Base-by-base conservation (phyloP, 2,113 vertebrate genomes). In the Ia io region DNA sequence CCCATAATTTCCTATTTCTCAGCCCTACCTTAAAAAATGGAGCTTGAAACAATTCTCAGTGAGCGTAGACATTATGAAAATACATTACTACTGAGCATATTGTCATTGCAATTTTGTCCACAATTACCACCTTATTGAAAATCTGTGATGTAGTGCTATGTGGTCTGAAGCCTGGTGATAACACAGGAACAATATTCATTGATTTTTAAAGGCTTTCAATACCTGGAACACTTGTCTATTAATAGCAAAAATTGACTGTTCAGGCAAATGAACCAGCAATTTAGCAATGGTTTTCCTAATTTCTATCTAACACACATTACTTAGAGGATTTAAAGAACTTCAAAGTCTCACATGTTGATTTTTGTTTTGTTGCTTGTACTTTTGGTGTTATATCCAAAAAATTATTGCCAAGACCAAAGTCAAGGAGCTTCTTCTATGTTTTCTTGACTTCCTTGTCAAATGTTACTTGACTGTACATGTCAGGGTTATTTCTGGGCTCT, bases 51-150 rank as follows among this genome's bases (percentile, higher is more conserved):
- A 84, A 65, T 91, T 96, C 73, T 90, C 89, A 87, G 28, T 37
- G 22, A 93, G 70, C n/a, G 35, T 1, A 84, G 47, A 70, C 37
- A 84, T 95, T 91, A 92, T 93, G 56, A 93, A 94, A 94, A 90
- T 96, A 82, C 67, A 88, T 88, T 82, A 87, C 88, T 61, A 79
- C 40, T 53, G 40, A 92, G 92, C 87, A 90, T 96, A 96, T 93
- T 96, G 77, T 84, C 71, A 88, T 73, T 82, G 67, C 59, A 84
- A n/a, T 96, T 96, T 89, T 83, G 63, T 82, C 65, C 84, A 96
- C 84, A 95, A 90, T 96, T 96, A 93, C 44, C 69, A 96, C 87
- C 59, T 91, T 94, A 91, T 87, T 95, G 93, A 93, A 95, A 95
- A 93, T 92, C 93, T 77, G 9, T 93, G 25, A 90, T 91, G 84